These are phyloP conservation scores for Cerastoderma edule DNA, from an alignment of 2,888 invertebrate genomes.

Conservation along the genomic window DNA sequence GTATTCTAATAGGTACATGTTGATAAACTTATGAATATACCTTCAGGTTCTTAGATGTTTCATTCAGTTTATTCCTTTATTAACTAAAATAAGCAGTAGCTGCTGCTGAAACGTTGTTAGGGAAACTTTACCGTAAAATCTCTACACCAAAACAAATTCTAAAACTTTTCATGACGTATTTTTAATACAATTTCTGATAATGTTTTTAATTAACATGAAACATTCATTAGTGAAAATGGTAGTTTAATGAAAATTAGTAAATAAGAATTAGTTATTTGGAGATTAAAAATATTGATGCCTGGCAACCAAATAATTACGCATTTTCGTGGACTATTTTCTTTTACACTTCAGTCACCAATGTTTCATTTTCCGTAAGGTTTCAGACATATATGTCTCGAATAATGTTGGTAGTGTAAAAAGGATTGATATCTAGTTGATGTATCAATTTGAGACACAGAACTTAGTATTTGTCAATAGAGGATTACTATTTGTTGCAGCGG, in stretches of 20 bases:
- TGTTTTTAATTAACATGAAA: too few species aligned
- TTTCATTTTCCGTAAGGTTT: too few species aligned
- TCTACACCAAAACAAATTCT: slow-evolving; percentile 5
- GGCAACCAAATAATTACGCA: slow-evolving; percentile 20
- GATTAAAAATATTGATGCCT: slow-evolving; percentile 22
- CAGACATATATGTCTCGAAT: too few species aligned
- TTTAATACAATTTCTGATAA: slow-evolving; percentile 5
- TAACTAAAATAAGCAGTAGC: slow-evolving; percentile 2
- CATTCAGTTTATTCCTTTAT: slow-evolving; percentile 3
- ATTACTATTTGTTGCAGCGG: slow-evolving; percentile 22
- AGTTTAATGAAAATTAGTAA: neutral
- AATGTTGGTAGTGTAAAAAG: too few species aligned
- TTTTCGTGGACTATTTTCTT: neutral
- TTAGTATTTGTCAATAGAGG: too few species aligned
- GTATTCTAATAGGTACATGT: neutral
- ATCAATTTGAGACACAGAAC: too few species aligned
- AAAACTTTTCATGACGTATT: neutral
- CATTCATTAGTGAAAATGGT: too few species aligned
- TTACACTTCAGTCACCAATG: too few species aligned
- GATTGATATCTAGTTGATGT: too few species aligned
- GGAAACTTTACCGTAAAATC: slow-evolving; percentile 33
- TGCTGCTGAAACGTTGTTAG: slow-evolving; percentile 47
- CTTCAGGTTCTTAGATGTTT: neutral
- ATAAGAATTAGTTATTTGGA: slow-evolving; percentile 4
- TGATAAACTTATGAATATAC: too few species aligned